phyloP scores from a whole-genome alignment of 1,140 invertebrate genomes.

The Adelges cooleyi region DNA sequence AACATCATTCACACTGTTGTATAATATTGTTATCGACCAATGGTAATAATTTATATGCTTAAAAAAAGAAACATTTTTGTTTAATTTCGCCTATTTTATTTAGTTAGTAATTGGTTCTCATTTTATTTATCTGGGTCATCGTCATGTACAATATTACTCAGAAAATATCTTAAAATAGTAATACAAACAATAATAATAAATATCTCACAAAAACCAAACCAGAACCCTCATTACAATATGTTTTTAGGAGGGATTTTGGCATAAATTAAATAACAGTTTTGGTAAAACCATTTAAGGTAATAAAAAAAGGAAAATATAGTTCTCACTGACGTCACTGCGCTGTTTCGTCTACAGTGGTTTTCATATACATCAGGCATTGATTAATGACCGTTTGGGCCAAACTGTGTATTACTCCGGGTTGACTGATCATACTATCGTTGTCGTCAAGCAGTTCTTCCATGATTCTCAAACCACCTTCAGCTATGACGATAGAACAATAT shows the following conservation, averaged over 20 bases:
- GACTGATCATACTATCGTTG: not conserved
- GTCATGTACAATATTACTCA: not conserved
- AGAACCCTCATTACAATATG: not conserved
- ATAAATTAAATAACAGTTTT: constrained; percentile 12
- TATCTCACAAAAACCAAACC: not conserved
- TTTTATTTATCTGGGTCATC: not conserved
- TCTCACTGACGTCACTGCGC: not conserved
- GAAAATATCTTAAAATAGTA: not conserved
- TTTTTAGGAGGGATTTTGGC: not conserved
- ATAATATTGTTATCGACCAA: not conserved
- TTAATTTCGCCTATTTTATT: not conserved
- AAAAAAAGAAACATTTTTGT: not conserved
- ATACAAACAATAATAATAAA: not conserved
- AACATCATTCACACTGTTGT: not conserved
- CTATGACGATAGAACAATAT: constrained; percentile 75
- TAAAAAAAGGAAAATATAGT: not conserved
- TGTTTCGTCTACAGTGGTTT: constrained; percentile 2
- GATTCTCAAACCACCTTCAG: constrained; percentile 69
- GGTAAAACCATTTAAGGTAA: not conserved
- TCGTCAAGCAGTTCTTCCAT: constrained; percentile 54
- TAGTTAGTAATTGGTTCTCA: constrained; percentile 3
- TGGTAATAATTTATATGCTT: not conserved
- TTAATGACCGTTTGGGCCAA: constrained; percentile 19
- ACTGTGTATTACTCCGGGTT: not conserved
- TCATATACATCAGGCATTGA: constrained; percentile 19